Evolutionary conservation across 2,797 vertebrate genomes (phyloP).

Genomic region (Acipenser ruthenus): DNA sequence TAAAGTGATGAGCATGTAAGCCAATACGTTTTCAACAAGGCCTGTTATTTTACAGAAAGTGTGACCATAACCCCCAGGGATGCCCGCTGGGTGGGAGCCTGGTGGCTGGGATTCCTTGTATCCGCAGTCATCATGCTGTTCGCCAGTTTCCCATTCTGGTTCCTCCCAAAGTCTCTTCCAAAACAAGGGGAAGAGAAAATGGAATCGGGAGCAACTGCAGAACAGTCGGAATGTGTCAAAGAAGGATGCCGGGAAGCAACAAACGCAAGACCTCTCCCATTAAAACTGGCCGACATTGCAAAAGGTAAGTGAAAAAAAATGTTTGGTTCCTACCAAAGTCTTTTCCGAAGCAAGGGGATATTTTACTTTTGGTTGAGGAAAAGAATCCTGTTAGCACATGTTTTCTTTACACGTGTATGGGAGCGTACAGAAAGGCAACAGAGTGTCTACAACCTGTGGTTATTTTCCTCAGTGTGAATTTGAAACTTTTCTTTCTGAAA

Average conservation of each 20-base stretch:
- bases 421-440: too few species aligned
- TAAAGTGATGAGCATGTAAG: too few species aligned
- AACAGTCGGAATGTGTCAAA: background rate
- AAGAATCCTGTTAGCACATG: too few species aligned
- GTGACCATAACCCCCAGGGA: constrained; percentile 68
- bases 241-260: too few species aligned
- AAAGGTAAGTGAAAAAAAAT: constrained; percentile 6
- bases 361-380: too few species aligned
- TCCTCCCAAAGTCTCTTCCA: constrained; percentile 42
- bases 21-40: background rate
- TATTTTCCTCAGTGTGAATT: constrained; percentile 18
- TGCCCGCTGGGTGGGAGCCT: constrained; percentile 76
- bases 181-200: constrained; percentile 22
- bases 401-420: too few species aligned
- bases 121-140: constrained; percentile 59
- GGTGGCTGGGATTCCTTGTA: constrained; percentile 78
- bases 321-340: constrained; percentile 71
- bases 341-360: constrained; percentile 43
- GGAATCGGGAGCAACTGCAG: too few species aligned
- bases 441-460: too few species aligned
- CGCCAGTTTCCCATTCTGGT: constrained; percentile 71
- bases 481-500: too few species aligned
- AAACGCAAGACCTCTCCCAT: background rate
- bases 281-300: background rate
- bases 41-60: constrained; percentile 49